phyloP scores from a whole-genome alignment of 2,113 vertebrate genomes.

The Dendrocopos noguchii region DNA sequence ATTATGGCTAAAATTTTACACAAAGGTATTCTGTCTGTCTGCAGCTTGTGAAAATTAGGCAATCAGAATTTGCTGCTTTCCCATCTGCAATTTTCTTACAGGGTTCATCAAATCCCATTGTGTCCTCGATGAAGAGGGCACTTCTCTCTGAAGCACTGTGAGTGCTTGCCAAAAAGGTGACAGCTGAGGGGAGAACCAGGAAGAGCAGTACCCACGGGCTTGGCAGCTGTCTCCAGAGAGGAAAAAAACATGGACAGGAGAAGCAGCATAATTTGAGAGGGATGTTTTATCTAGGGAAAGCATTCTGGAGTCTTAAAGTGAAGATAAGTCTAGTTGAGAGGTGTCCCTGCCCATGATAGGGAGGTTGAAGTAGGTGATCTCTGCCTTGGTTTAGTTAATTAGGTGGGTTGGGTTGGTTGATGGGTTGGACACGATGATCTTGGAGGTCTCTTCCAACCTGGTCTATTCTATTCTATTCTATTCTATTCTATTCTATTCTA shows the following conservation, averaged over 20 bases:
- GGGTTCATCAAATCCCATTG: slow-evolving; percentile 50
- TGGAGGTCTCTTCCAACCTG: no score
- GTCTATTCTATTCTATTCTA: no score
- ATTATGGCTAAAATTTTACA: not conserved
- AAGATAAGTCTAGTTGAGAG: not conserved
- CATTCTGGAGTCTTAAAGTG: not conserved
- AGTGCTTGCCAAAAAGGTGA: not conserved
- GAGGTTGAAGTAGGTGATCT: no score
- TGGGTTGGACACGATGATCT: no score
- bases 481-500: no score
- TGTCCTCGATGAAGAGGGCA: not conserved
- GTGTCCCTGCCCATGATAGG: no score
- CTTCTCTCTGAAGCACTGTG: not conserved
- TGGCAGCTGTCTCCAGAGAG: not conserved
- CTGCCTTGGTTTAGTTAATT: no score
- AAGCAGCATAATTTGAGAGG: not conserved
- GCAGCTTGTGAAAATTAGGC: slow-evolving; percentile 19
- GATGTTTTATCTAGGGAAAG: not conserved
- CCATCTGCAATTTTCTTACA: not conserved
- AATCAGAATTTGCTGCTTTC: not conserved
- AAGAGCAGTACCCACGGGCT: not conserved
- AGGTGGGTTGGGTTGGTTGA: no score
- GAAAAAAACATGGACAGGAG: not conserved
- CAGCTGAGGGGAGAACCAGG: not conserved
- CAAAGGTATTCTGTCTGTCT: not conserved